Evolutionary conservation across 2,113 vertebrate genomes (phyloP).

Genomic region (Coturnix japonica): DNA sequence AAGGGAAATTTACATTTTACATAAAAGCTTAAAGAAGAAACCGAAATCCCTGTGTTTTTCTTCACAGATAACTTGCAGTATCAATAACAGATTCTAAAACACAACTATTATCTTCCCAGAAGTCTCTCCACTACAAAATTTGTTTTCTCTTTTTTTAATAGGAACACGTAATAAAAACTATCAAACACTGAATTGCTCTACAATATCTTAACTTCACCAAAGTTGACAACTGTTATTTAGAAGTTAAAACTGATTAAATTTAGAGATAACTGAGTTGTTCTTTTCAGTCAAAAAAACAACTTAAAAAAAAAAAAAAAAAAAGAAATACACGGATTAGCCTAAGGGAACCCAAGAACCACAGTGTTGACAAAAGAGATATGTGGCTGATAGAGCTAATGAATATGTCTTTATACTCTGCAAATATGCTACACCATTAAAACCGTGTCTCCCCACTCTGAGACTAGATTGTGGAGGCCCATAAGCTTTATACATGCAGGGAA

Average conservation of each 20-base stretch:
- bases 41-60: neutral
- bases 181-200: neutral
- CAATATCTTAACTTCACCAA: neutral
- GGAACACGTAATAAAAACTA: neutral
- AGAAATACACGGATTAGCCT: neutral
- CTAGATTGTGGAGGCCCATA: neutral
- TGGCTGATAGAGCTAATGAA: neutral
- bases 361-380: neutral
- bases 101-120: neutral
- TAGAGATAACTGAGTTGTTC: neutral
- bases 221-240: neutral
- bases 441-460: neutral
- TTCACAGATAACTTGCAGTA: neutral
- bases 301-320: too few relatives aligned
- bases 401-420: accelerated
- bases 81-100: neutral
- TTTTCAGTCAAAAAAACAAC: too few relatives aligned
- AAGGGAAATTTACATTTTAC: neutral
- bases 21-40: neutral
- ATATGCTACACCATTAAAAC: accelerated
- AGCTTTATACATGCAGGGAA: neutral
- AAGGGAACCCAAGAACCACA: neutral
- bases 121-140: accelerated
- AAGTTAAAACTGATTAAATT: neutral
- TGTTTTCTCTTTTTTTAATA: neutral